Evolutionary conservation across 1,140 invertebrate genomes (phyloP).

Genomic region (Microplitis mediator): DNA sequence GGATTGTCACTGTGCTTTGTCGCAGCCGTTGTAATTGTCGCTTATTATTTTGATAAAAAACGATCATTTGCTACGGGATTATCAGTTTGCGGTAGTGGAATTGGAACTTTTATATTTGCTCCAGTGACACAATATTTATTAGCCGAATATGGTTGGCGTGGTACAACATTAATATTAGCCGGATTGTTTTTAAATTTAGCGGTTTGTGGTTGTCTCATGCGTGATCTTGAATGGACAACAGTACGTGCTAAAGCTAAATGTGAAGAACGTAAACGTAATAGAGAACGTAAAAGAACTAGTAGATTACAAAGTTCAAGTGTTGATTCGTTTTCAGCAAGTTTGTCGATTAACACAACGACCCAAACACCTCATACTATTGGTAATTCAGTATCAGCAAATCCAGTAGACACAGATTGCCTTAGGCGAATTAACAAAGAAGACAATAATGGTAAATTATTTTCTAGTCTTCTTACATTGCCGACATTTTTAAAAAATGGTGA

Average conservation of each 20-base stretch:
- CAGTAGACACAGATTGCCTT: conserved; percentile 49
- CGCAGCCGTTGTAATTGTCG: conserved; percentile 90
- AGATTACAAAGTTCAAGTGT: conserved; percentile 68
- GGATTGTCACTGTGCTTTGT: conserved; percentile 88
- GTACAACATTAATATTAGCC: conserved; percentile 79
- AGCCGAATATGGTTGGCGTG: conserved; percentile 84
- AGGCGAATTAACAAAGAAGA: conserved; percentile 43
- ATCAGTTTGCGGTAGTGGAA: conserved; percentile 88
- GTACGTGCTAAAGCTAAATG: conserved; percentile 66
- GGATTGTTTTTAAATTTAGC: conserved; percentile 86
- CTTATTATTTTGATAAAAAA: conserved; percentile 94
- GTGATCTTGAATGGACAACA: conserved; percentile 79
- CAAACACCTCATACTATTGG: conserved; percentile 53
- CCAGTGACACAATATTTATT: conserved; percentile 81
- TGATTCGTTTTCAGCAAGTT: conserved; percentile 72
- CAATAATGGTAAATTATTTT: conserved; percentile 66
- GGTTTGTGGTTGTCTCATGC: conserved; percentile 85
- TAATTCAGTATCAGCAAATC: conserved; percentile 52
- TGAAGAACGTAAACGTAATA: conserved; percentile 66
- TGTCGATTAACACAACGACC: conserved; percentile 69
- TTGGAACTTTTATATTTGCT: conserved; percentile 90
- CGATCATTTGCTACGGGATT: conserved; percentile 91
- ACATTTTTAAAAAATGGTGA: conserved; percentile 82
- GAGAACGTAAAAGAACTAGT: conserved; percentile 66
- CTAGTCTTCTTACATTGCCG: conserved; percentile 80